Evolutionary conservation across 2,888 invertebrate species (phyloP), one percentile per base, ranked within the genome.

Genomic region (Drosophila atripex): DNA sequence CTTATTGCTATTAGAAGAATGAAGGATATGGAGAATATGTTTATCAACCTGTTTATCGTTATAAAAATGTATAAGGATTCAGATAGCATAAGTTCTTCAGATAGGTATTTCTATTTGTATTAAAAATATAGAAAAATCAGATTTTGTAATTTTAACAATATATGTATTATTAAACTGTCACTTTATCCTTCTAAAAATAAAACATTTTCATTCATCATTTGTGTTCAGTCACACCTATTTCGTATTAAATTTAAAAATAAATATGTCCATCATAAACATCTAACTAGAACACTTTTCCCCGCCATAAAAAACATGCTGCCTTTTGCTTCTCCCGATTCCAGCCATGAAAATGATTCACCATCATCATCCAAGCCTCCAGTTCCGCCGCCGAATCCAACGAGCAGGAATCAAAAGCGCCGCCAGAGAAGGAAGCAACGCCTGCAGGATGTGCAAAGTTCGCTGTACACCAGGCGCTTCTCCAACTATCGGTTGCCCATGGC

Each of bases 381-480:
- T 1, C 35, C 6, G 35, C n/a, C n/a, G 7, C 14, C n/a, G 1
- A 12, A 12, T 35, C 12, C 9, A 3, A 21, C 25, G 25, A 57
- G 28, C 32, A 14, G 41, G 1, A 32, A 12, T 5, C 25, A 5
- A 14, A 61, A 43, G 25, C 65, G 63, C 11, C 63, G 35, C 28
- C 38, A 65, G 35, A 35, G 8, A 39, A 46, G 65, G 0, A 66
- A 54, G 41, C 45, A 63, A 50, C 50, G 50, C n/a, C 16, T 23
- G 28, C 25, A 66, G 16, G 35, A 41, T 8, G 21, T 30, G 23
- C 47, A 63, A 16, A 18, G 28, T 35, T 11, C 49, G 11, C 11
- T 54, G 28, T 54, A 66, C 46, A 66, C 65, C 9, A 25, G 28
- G 14, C 69, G 55, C 28, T 68, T 49, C 21, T 55, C 49, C n/a